These are phyloP conservation scores for Macroteleia sp. DNA, from an alignment of 2,888 invertebrate species.

Conservation along the genomic window DNA sequence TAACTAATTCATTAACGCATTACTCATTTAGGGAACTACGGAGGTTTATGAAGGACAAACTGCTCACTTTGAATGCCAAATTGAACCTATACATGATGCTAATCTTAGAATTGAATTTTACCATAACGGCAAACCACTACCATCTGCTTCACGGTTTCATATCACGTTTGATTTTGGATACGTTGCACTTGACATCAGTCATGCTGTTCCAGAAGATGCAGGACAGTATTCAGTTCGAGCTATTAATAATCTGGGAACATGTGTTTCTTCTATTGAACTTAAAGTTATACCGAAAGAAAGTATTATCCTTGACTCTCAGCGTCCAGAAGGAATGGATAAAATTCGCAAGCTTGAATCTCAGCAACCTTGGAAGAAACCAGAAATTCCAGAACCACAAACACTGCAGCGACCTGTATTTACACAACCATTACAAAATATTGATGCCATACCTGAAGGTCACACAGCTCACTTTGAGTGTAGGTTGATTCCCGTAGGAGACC, in stretches of 20 bases:
- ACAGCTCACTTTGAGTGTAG: constrained; percentile 98
- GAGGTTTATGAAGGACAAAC: constrained; percentile 96
- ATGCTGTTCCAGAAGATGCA: constrained; percentile 97
- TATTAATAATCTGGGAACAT: constrained; percentile 95
- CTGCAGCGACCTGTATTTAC: constrained; percentile 97
- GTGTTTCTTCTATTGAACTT: constrained; percentile 92
- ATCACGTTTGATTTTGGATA: constrained; percentile 99
- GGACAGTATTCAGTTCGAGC: constrained; percentile 97
- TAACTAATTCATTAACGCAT: too few species aligned
- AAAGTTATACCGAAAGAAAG: constrained; percentile 92
- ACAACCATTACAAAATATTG: constrained; percentile 95
- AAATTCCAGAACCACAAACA: constrained; percentile 92
- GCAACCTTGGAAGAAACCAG: constrained; percentile 91
- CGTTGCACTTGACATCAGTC: constrained; percentile 96
- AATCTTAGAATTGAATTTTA: constrained; percentile 95
- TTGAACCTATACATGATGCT: constrained; percentile 95
- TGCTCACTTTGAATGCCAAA: constrained; percentile 97
- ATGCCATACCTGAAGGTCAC: constrained; percentile 93
- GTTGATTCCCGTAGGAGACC: constrained; percentile 96
- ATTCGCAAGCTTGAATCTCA: constrained; percentile 94
- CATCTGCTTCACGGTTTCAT: constrained; percentile 95
- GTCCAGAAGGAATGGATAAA: constrained; percentile 97
- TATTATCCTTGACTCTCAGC: constrained; percentile 94
- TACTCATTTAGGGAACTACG: constrained; percentile 88
- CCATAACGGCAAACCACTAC: constrained; percentile 95